A percentile compares a stretch with the other conserved stretches of the same genome.
Evolutionary conservation across 1,140 invertebrate species (phyloP).

Genomic region (Physella acuta): DNA sequence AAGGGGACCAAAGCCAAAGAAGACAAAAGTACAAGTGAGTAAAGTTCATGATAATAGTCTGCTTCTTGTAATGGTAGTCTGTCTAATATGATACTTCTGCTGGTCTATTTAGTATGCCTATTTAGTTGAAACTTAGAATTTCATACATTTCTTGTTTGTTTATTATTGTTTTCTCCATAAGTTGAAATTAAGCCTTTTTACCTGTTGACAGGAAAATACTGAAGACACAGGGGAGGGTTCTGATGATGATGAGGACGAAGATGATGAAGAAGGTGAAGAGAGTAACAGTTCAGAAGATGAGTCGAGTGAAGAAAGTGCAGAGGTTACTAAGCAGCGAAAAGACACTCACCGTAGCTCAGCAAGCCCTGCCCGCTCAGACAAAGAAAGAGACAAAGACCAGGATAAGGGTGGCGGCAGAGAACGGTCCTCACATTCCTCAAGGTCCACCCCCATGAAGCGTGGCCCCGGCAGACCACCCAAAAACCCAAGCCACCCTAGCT

Average conservation of each 20-base stretch:
- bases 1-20: constrained; percentile 19
- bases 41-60: no score
- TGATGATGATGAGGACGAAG: constrained; percentile 21
- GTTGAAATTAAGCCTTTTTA: no score
- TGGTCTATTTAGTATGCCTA: no score
- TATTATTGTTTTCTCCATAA: no score
- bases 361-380: background rate
- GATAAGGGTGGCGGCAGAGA: constrained; percentile 1
- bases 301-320: constrained; percentile 7
- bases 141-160: no score
- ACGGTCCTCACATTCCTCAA: constrained; percentile 60
- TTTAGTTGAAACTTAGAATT: no score
- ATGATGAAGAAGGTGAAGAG: constrained; percentile 22
- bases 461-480: constrained; percentile 32
- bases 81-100: no score
- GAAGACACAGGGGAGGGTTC: constrained; percentile 16
- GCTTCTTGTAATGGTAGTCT: no score
- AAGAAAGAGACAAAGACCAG: background rate
- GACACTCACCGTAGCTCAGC: background rate
- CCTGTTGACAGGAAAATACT: no score
- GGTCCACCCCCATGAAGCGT: constrained; percentile 60
- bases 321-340: constrained; percentile 9
- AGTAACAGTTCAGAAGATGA: constrained; percentile 10
- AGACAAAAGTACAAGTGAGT: constrained; percentile 17
- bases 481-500: constrained; percentile 15